phyloP scores from a whole-genome alignment of 2,888 invertebrate genomes.

The Periphyllus acericola region DNA sequence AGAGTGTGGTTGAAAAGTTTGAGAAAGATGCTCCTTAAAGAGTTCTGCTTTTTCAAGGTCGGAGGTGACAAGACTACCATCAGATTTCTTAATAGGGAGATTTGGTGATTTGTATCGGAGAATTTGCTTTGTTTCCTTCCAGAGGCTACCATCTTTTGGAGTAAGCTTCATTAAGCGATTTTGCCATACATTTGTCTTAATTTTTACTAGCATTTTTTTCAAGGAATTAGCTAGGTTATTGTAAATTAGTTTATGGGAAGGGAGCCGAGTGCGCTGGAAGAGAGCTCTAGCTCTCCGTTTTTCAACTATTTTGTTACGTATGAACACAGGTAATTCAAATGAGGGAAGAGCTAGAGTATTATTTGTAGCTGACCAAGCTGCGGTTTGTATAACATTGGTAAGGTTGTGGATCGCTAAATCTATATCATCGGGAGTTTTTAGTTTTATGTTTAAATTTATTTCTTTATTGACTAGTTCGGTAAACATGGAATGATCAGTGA shows the following conservation, averaged over 20 bases:
- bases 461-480: slow-evolving; percentile 11
- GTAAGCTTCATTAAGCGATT: slow-evolving; percentile 33
- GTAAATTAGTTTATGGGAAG: not conserved
- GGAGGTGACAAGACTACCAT: slow-evolving; percentile 13
- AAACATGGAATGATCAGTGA: slow-evolving; percentile 36
- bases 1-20: slow-evolving; percentile 51
- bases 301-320: slow-evolving; percentile 41
- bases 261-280: not conserved
- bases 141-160: slow-evolving; percentile 14
- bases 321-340: not conserved
- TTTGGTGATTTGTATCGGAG: slow-evolving; percentile 11
- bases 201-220: slow-evolving; percentile 1
- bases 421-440: slow-evolving; percentile 25
- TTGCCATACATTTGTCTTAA: slow-evolving; percentile 1
- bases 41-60: slow-evolving; percentile 31
- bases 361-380: slow-evolving; percentile 39
- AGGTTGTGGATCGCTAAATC: slow-evolving; percentile 13
- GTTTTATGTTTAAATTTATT: slow-evolving; percentile 29
- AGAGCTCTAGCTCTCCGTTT: slow-evolving; percentile 36
- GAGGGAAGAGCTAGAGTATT: not conserved
- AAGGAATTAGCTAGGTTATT: not conserved
- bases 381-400: slow-evolving; percentile 32
- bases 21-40: slow-evolving; percentile 27
- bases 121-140: slow-evolving; percentile 32
- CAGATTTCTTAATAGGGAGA: slow-evolving; percentile 39